Evolutionary conservation across 2,888 invertebrate species (phyloP), one percentile per base, ranked within the genome.

Genomic region (Hesperia comma): DNA sequence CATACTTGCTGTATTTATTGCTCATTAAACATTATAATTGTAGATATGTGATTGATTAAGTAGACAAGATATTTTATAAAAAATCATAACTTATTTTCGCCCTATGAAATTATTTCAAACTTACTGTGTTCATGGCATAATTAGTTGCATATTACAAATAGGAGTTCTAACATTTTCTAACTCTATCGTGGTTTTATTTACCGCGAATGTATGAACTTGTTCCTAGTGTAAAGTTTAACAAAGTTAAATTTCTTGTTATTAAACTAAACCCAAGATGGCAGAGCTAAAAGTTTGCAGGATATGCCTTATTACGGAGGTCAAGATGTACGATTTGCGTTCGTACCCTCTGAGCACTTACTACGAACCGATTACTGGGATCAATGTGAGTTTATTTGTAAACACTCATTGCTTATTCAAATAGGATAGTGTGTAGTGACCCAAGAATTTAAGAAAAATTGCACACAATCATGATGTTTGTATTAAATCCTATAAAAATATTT

Each of bases 101-200:
- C 19, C 46, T 21, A 40, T 43, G 32, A 61, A 63, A 55, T 51
- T 63, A 63, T 63, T 68, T 64, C 8, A 17, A 33, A 37, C 5
- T 54, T 12, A 41, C 10, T 43, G 21, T 12, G 40, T 54, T 21
- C 5, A 21, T 41, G 7, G 21, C 10, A 43, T 43, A 58, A 19
- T 54, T 43, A 60, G 46, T 43, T 21, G n/a, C 54, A 43, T n/a
- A 54, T 60, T 53, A 6, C 7, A n/a, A 51, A 56, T 69, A 84
- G 86, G 77, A 85, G 81, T 82, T 90, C 89, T 90, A 89, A 79
- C 81, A 84, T 83, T 88, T 89, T 86, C 78, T 89, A 89, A 79
- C 79, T 88, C 86, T 84, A 86, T 83, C 75, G 63, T 66, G 43
- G 46, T 62, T 67, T 71, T 69, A 64, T 73, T 63, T 72, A 71